These are phyloP conservation scores for Pseudomyrmex sp. DNA, from an alignment of 1,140 invertebrate species.

Conservation along the genomic window DNA sequence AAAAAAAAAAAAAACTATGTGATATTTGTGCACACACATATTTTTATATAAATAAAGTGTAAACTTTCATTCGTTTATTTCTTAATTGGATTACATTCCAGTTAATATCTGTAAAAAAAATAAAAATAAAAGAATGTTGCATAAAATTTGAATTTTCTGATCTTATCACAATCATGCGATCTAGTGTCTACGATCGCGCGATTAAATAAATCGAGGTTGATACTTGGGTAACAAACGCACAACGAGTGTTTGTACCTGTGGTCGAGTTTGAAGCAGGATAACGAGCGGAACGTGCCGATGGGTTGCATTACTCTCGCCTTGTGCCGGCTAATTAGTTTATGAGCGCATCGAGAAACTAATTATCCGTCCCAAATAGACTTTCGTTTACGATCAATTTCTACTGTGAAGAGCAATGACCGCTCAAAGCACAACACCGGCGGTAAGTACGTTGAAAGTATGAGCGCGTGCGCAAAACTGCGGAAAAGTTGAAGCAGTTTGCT, in stretches of 20 bases:
- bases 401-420: constrained; percentile 11
- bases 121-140: too few species aligned
- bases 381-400: constrained; percentile 64
- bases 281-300: constrained; percentile 50
- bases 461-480: too few species aligned
- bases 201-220: constrained; percentile 18
- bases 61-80: too few species aligned
- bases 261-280: constrained; percentile 47
- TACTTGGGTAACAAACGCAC: not conserved
- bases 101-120: too few species aligned
- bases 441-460: not conserved
- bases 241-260: not conserved
- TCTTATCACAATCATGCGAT: constrained; percentile 2
- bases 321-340: constrained; percentile 31
- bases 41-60: too few species aligned
- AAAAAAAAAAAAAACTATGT: too few species aligned
- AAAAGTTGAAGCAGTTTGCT: not conserved
- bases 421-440: not conserved
- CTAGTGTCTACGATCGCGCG: not conserved
- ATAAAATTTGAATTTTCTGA: not conserved
- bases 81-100: too few species aligned
- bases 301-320: constrained; percentile 54
- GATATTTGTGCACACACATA: too few species aligned
- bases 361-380: constrained; percentile 60
- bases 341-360: constrained; percentile 62